These are phyloP conservation scores for Buphagus erythrorhynchus DNA, from an alignment of 2,797 vertebrate genomes.

Conservation along the genomic window DNA sequence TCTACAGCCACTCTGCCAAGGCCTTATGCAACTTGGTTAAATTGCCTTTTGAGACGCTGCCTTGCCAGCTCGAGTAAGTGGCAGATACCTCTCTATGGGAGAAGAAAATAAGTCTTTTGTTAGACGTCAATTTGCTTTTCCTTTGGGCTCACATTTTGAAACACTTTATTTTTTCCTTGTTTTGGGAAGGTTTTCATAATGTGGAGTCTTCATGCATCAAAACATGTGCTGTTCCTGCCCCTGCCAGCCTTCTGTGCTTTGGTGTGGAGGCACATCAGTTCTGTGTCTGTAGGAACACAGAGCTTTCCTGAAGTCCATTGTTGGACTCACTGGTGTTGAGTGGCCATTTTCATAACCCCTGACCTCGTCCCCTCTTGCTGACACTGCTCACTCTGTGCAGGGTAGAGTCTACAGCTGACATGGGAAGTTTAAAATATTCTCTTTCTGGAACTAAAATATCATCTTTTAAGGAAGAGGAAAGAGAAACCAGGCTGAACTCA, in stretches of 20 bases:
- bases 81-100: constrained; percentile 33
- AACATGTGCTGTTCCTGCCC: neutral
- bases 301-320: neutral
- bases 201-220: neutral
- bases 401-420: neutral
- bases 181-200: neutral
- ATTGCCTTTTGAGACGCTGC: constrained; percentile 45
- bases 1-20: constrained; percentile 49
- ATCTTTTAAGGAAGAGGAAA: neutral
- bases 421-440: neutral
- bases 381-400: neutral
- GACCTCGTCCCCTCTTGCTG: neutral
- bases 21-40: constrained; percentile 62
- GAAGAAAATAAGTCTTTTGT: constrained; percentile 56
- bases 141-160: constrained; percentile 56
- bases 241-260: neutral
- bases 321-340: neutral
- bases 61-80: constrained; percentile 68
- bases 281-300: neutral
- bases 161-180: neutral
- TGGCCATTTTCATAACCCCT: neutral
- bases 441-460: neutral
- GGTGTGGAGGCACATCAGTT: neutral
- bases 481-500: neutral
- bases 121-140: neutral